These are phyloP conservation scores for Lasioglossum calceatum DNA, from an alignment of 2,888 invertebrate species.

Conservation along the genomic window DNA sequence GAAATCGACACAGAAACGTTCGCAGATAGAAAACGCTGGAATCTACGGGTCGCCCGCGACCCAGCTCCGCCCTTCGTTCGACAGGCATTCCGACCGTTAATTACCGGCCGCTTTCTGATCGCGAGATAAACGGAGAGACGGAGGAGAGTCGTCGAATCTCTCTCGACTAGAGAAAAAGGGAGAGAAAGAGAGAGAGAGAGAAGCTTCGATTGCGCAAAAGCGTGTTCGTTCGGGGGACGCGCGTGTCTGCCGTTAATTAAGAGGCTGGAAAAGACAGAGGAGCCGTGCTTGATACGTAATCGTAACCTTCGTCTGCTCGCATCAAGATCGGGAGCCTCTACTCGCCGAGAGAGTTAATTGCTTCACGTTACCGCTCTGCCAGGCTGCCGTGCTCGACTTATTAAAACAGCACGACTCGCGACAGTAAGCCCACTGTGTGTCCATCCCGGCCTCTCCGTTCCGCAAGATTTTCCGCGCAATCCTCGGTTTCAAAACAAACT, in stretches of 20 bases:
- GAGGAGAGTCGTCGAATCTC: constrained; percentile 31
- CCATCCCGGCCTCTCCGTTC: background rate
- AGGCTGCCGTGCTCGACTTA: constrained; percentile 58
- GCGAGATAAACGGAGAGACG: constrained; percentile 5
- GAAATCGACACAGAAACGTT: background rate
- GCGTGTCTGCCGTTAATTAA: constrained; percentile 72
- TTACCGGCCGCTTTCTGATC: constrained; percentile 36
- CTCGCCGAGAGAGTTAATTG: constrained; percentile 63
- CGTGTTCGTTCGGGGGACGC: constrained; percentile 16
- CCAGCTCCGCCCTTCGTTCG: background rate
- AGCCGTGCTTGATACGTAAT: constrained; percentile 59
- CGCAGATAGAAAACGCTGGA: background rate
- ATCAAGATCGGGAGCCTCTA: constrained; percentile 54
- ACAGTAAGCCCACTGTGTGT: constrained; percentile 70
- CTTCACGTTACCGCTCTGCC: constrained; percentile 60
- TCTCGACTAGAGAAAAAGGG: background rate
- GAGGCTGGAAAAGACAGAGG: constrained; percentile 66
- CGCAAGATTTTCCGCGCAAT: background rate
- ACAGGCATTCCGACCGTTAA: constrained; percentile 27
- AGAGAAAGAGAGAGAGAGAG: background rate
- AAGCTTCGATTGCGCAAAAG: constrained; percentile 41
- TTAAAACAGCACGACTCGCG: constrained; percentile 69
- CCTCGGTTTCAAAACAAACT: background rate
- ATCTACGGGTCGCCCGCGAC: background rate
- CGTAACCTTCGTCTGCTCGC: constrained; percentile 69